Evolutionary conservation across 2,113 vertebrate species (phyloP).

Genomic region (Gnathonemus echidnorhynchus): DNA sequence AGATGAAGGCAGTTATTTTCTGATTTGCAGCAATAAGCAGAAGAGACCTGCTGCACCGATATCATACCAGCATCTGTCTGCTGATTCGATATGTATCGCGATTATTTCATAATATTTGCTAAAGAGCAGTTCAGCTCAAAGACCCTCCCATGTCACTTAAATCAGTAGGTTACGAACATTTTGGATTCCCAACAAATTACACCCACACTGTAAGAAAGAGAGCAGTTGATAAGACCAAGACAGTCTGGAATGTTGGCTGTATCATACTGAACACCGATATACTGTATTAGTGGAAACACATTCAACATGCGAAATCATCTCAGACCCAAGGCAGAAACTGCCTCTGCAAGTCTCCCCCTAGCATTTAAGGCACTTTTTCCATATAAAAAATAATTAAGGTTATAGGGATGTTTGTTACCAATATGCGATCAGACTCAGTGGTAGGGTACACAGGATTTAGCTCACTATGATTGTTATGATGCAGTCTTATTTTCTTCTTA

Average conservation of each 20-base stretch:
- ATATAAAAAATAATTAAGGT: no score
- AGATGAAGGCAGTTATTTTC: background rate
- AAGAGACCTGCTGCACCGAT: background rate
- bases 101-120: background rate
- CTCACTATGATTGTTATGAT: background rate
- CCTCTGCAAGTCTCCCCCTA: background rate
- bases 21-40: background rate
- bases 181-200: no score
- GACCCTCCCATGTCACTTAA: background rate
- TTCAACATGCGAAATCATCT: background rate
- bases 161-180: background rate
- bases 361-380: no score
- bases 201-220: no score
- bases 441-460: background rate
- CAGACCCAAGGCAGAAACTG: background rate
- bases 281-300: background rate
- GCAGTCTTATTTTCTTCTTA: no score
- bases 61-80: background rate
- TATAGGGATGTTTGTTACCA: background rate
- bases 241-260: background rate
- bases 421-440: background rate
- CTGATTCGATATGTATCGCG: background rate
- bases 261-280: background rate
- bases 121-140: background rate
- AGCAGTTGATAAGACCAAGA: no score